phyloP scores from a whole-genome alignment of 2,888 invertebrate species.

The Phytoseiulus persimilis region DNA sequence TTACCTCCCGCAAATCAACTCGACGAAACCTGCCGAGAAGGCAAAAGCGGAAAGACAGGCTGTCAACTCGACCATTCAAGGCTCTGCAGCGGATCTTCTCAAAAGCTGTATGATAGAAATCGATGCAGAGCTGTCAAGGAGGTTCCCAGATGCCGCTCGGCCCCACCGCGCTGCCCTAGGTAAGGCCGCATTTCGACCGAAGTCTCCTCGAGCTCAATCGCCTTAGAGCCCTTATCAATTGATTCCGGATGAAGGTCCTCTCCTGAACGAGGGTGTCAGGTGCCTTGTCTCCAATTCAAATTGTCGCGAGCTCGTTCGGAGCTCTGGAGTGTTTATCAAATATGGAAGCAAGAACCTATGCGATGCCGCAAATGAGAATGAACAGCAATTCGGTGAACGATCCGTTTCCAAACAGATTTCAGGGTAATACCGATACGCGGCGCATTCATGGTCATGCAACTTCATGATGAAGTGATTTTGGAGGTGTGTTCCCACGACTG shows the following conservation, averaged over 20 bases:
- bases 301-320: too few relatives aligned
- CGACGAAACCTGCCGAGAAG: constrained; percentile 57
- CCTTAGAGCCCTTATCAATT: too few relatives aligned
- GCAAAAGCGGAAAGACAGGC: constrained; percentile 89
- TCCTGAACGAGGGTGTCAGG: too few relatives aligned
- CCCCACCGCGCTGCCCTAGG: constrained; percentile 44
- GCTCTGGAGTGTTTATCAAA: too few relatives aligned
- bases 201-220: too few relatives aligned
- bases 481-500: constrained; percentile 61
- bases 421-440: constrained; percentile 6
- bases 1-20: constrained; percentile 66
- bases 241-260: too few relatives aligned
- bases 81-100: constrained; percentile 89
- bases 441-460: constrained; percentile 70
- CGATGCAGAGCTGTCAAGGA: constrained; percentile 56
- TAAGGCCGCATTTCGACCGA: too few relatives aligned
- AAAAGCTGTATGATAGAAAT: constrained; percentile 79
- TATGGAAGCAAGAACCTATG: too few relatives aligned
- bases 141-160: constrained; percentile 50
- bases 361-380: too few relatives aligned
- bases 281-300: too few relatives aligned
- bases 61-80: constrained; percentile 88
- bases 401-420: not conserved
- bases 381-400: too few relatives aligned
- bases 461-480: constrained; percentile 93